A percentile compares a stretch with the other conserved stretches of the same genome.
phyloP scores from a whole-genome alignment of 2,113 vertebrate genomes.

The Phyllostomus discolor region DNA sequence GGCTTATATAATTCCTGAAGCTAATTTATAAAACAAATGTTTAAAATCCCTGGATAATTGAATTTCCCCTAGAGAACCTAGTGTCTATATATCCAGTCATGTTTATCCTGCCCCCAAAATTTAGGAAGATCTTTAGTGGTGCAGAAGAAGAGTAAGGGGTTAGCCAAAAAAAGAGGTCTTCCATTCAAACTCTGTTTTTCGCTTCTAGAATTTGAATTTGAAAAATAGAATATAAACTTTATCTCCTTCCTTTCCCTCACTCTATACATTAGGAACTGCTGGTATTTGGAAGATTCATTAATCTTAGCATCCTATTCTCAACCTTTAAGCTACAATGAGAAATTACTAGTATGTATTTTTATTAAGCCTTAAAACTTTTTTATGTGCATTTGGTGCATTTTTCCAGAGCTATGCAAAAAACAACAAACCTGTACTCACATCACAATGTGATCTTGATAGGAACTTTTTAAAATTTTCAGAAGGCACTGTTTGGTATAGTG shows the following conservation, averaged over 20 bases:
- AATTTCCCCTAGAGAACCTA: not conserved
- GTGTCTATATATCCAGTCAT: not conserved
- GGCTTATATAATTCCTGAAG: not conserved
- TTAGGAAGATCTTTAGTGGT: not conserved
- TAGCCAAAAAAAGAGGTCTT: not conserved
- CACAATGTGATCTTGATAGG: constrained; percentile 19
- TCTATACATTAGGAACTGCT: not conserved
- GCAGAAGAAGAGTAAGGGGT: not conserved
- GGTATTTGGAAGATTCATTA: not conserved
- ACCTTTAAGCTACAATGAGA: not conserved
- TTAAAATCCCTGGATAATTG: not conserved
- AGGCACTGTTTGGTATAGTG: not conserved
- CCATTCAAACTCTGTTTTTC: not conserved
- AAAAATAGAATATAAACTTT: not conserved
- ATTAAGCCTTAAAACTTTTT: constrained; percentile 53
- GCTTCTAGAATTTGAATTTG: not conserved
- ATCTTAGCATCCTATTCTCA: not conserved
- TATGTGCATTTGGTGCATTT: constrained; percentile 48
- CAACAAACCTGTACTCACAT: not conserved
- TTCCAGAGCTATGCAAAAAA: not conserved
- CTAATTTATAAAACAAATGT: not conserved
- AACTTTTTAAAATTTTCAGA: not conserved
- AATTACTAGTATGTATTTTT: not conserved
- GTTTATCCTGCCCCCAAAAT: not conserved
- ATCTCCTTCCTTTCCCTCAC: too few species aligned